Evolutionary conservation across 2,888 invertebrate species (phyloP), one percentile per base, ranked within the genome.

Genomic region (Opisthograptis luteolata): DNA sequence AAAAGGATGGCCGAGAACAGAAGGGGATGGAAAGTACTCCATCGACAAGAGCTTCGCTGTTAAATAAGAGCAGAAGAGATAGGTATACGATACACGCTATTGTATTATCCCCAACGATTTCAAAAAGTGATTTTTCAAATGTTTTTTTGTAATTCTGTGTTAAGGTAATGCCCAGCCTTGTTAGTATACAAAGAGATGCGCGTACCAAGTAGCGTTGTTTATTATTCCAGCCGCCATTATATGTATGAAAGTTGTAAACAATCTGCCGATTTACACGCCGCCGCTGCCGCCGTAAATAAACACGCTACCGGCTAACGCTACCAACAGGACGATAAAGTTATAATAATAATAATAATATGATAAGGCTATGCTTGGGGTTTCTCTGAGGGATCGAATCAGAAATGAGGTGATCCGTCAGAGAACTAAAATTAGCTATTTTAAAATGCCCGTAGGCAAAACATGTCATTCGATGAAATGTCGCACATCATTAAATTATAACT

Each of bases 201-300:
- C 58, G 55, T 55, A 59, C 64, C 70, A 68, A 72, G 74, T 76
- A 77, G 70, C 73, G 66, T 68, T 83, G 76, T 82, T 81, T 83
- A 78, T 81, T 81, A 62, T 76, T 70, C 28, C 77, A 78, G 75
- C 69, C 80, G 73, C 72, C 71, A 69, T 76, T 73, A 79, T 81
- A 79, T 81, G 75, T 81, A 79, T 81, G 75, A 82, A 81, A 81
- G 71, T 80, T 79, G 79, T 87, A 88, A 88, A 88, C 87, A 87
- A 83, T 79, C 75, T 70, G 68, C 75, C 74, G 81, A 84, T 85
- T 82, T 83, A 85, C 80, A 79, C 64, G 79, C 81, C 75, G 78
- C 84, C 81, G 84, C 80, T n/a, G n/a, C 64, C 68, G 71, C 67
- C 77, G 75, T 80, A 83, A 81, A 85, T 79, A 85, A 78, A 79